These are phyloP conservation scores for Pediacus dermestoides DNA, from an alignment of 2,888 invertebrate species.

Conservation along the genomic window DNA sequence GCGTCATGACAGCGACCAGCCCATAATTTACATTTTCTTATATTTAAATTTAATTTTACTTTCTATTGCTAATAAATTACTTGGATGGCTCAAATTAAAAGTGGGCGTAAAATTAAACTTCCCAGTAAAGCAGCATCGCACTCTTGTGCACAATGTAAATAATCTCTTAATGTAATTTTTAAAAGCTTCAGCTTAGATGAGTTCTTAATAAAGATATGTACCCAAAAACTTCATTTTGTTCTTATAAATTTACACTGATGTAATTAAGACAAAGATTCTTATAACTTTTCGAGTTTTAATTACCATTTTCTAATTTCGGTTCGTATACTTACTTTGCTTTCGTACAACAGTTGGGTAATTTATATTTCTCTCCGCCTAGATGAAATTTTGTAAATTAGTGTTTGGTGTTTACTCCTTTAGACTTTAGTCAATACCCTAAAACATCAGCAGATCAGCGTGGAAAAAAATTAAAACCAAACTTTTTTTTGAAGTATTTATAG, in stretches of 20 bases:
- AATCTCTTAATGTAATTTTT: slow-evolving; percentile 18
- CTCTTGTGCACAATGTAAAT: too few relatives aligned
- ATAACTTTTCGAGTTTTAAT: slow-evolving; percentile 23
- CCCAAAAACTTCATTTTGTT: slow-evolving; percentile 17
- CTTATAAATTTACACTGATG: slow-evolving; percentile 18
- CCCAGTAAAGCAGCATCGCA: too few relatives aligned
- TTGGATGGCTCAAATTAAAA: too few relatives aligned
- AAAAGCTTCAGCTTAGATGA: slow-evolving; percentile 18
- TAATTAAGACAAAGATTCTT: slow-evolving; percentile 20
- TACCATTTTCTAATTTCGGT: slow-evolving; percentile 24
- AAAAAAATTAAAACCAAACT: too few relatives aligned
- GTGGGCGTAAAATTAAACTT: too few relatives aligned
- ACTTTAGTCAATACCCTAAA: too few relatives aligned
- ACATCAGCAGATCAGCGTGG: too few relatives aligned
- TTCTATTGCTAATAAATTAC: too few relatives aligned
- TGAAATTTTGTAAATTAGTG: slow-evolving; percentile 9
- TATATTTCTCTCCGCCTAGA: slow-evolving; percentile 18
- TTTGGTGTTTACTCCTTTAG: slow-evolving; percentile 5
- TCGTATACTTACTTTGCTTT: slow-evolving; percentile 16
- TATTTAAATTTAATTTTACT: too few relatives aligned
- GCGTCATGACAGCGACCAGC: too few relatives aligned
- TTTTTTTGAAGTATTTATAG: too few relatives aligned
- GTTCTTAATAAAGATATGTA: slow-evolving; percentile 24
- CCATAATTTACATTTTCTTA: too few relatives aligned
- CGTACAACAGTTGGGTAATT: slow-evolving; percentile 19